Percentiles rank a stretch among this genome's conserved stretches.
phyloP scores from a whole-genome alignment of 2,888 invertebrate genomes.

The Apodemia hepburni region DNA sequence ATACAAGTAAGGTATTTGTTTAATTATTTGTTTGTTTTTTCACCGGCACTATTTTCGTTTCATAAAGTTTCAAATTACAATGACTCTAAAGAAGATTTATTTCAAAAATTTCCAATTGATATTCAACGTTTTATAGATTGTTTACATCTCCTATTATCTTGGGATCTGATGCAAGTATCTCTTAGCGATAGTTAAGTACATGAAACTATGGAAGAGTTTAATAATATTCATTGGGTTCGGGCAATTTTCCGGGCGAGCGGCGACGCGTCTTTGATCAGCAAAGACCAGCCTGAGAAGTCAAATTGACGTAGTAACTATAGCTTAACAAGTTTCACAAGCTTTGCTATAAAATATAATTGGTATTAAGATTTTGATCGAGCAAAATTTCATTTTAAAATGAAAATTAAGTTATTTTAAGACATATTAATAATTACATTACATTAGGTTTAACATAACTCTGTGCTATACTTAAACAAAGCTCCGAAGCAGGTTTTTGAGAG shows the following conservation, averaged over 20 bases:
- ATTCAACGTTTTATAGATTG: not conserved
- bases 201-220: conserved; percentile 75
- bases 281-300: conserved; percentile 57
- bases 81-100: too few species aligned
- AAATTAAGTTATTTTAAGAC: conserved; percentile 41
- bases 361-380: conserved; percentile 26
- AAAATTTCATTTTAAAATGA: conserved; percentile 55
- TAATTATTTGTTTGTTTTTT: too few species aligned
- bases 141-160: conserved; percentile 1
- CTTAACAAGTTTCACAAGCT: conserved; percentile 42
- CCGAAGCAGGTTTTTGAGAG: too few species aligned
- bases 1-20: too few species aligned
- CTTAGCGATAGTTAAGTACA: conserved; percentile 63
- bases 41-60: too few species aligned
- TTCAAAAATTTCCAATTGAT: not conserved
- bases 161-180: conserved; percentile 41
- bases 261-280: conserved; percentile 75
- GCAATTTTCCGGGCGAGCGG: conserved; percentile 75
- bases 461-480: too few species aligned
- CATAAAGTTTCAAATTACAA: too few species aligned
- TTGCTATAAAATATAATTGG: conserved; percentile 36
- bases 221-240: conserved; percentile 79
- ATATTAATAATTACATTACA: not conserved
- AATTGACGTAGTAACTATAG: conserved; percentile 55
- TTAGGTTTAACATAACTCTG: too few species aligned